A percentile compares a stretch with the other conserved stretches of the same genome.
phyloP scores from a whole-genome alignment of 2,113 vertebrate genomes.

The Himantopus leucocephalus region DNA sequence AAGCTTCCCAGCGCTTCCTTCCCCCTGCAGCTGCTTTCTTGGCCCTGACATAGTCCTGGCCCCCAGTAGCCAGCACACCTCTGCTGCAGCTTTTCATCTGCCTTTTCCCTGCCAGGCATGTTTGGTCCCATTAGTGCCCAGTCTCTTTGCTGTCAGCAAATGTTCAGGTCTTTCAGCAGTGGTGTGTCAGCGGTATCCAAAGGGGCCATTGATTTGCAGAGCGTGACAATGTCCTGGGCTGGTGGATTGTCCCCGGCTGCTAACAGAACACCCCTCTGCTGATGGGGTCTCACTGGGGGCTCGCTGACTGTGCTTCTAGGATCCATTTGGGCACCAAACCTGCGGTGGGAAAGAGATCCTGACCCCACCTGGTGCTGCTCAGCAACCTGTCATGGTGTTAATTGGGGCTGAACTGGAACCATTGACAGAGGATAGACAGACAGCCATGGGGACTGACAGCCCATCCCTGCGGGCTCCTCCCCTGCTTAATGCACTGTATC shows the following conservation, averaged over 20 bases:
- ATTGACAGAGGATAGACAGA: neutral
- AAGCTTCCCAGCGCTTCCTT: neutral
- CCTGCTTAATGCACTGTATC: neutral
- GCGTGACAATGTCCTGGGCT: neutral
- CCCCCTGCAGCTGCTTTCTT: neutral
- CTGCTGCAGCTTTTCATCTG: neutral
- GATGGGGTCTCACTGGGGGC: neutral
- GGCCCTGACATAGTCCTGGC: neutral
- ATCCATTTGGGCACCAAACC: neutral
- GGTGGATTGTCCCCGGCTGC: rapidly evolving
- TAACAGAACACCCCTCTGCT: neutral
- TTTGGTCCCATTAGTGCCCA: rapidly evolving
- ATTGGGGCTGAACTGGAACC: neutral
- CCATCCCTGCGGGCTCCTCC: neutral
- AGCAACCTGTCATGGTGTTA: neutral
- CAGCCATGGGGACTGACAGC: neutral
- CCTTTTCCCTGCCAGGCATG: rapidly evolving
- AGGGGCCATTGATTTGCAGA: neutral
- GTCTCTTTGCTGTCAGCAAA: rapidly evolving
- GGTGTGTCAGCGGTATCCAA: neutral
- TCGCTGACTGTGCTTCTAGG: neutral
- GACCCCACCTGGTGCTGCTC: neutral
- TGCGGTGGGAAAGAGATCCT: neutral
- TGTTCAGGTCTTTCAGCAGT: neutral
- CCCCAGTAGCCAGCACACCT: neutral